Conservation (phyloP, 2,113 vertebrate species). For the Acinonyx jubatus region DNA sequence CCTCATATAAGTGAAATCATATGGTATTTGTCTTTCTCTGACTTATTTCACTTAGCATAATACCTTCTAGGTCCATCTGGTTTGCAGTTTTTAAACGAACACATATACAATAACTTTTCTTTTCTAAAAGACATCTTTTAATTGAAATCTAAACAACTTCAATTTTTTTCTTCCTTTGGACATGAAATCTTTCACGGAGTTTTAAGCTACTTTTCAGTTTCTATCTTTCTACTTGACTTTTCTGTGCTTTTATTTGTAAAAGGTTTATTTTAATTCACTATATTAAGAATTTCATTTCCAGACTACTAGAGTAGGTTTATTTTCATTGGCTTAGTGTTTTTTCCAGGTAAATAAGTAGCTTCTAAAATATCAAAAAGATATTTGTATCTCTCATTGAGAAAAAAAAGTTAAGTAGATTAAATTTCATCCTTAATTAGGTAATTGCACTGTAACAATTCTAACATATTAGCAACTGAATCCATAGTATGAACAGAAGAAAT, state of each 20-base stretch:
- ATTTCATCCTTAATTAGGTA: background rate
- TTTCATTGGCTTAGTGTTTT: background rate
- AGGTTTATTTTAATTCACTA: background rate
- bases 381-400: background rate
- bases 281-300: background rate
- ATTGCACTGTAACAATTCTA: background rate
- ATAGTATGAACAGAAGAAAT: background rate
- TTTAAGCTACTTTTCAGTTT: background rate
- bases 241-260: background rate
- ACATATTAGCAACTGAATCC: background rate
- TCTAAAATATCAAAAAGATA: background rate
- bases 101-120: background rate
- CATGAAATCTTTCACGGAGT: background rate
- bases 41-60: background rate
- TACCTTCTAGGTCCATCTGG: background rate
- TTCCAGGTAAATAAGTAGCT: background rate
- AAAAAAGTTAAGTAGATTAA: background rate
- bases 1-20: background rate
- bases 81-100: background rate
- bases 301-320: background rate
- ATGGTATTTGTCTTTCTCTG: background rate
- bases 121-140: background rate
- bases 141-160: background rate
- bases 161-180: background rate
- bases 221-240: background rate